These are phyloP conservation scores for Mnemiopsis leidyi DNA, from an alignment of 37 sponge, comb jelly and placozoan genomes.

Conservation along the genomic window DNA sequence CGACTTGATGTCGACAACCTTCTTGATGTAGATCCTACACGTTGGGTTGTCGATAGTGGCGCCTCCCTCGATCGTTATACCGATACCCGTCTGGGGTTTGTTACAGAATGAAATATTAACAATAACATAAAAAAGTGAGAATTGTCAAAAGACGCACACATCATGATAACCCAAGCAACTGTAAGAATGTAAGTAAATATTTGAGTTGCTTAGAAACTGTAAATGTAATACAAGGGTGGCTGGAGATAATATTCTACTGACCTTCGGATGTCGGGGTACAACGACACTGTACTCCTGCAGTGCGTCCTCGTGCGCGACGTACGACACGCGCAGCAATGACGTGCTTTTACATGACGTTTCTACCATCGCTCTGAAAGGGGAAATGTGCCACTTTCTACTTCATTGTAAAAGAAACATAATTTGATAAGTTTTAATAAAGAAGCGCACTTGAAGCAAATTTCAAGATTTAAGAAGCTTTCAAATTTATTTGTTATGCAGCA, in stretches of 20 bases:
- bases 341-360: not conserved
- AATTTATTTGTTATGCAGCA: too few species aligned
- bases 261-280: slow-evolving; percentile 49
- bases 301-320: slow-evolving; percentile 22
- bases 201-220: too few species aligned
- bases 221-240: too few species aligned
- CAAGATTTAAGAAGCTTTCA: too few species aligned
- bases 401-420: too few species aligned
- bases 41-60: slow-evolving; percentile 6
- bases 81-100: slow-evolving; percentile 61
- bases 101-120: not conserved
- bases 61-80: slow-evolving; percentile 30
- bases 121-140: not conserved
- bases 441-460: too few species aligned
- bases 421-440: too few species aligned
- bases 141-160: too few species aligned
- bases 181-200: too few species aligned
- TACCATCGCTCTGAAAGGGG: not conserved
- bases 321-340: not conserved
- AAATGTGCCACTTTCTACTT: too few species aligned
- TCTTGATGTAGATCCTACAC: slow-evolving; percentile 31
- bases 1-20: slow-evolving; percentile 49
- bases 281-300: slow-evolving; percentile 16
- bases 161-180: too few species aligned
- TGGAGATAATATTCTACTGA: too few species aligned